These are phyloP conservation scores for Rhinoraja longicauda DNA, from an alignment of 2,797 vertebrate genomes.

Conservation along the genomic window DNA sequence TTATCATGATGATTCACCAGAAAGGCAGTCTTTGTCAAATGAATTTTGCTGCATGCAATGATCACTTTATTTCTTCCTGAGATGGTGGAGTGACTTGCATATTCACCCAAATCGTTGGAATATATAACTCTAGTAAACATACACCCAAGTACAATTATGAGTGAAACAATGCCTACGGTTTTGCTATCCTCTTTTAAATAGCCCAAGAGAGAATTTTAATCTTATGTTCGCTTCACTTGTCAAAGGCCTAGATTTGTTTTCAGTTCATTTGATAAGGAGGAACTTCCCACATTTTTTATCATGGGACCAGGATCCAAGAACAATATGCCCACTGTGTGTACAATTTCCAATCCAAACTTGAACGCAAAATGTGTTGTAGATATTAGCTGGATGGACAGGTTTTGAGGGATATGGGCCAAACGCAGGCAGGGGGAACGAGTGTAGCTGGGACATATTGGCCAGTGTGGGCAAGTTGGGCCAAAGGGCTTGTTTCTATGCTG, in stretches of 20 bases:
- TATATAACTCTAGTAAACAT: background rate
- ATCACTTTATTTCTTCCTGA: background rate
- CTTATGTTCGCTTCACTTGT: background rate
- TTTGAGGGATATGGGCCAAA: too few species aligned
- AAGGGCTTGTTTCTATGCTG: too few species aligned
- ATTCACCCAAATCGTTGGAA: background rate
- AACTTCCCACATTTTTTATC: background rate
- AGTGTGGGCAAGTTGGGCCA: too few species aligned
- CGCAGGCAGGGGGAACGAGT: too few species aligned
- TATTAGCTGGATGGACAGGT: background rate
- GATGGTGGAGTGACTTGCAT: background rate
- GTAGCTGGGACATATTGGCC: too few species aligned
- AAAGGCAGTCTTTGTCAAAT: background rate
- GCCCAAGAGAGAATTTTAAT: background rate
- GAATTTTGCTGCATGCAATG: background rate
- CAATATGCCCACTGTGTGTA: background rate
- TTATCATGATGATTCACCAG: background rate
- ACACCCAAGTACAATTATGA: background rate
- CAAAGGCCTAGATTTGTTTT: background rate
- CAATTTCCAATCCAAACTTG: constrained; percentile 9
- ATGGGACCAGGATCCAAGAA: background rate
- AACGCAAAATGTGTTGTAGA: background rate
- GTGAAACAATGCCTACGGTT: background rate
- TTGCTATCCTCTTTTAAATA: background rate
- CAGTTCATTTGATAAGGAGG: background rate